A percentile compares a stretch with the other conserved stretches of the same genome.
Conservation (phyloP, 2,888 invertebrate genomes). For the Pseudeuparius sepicola region DNA sequence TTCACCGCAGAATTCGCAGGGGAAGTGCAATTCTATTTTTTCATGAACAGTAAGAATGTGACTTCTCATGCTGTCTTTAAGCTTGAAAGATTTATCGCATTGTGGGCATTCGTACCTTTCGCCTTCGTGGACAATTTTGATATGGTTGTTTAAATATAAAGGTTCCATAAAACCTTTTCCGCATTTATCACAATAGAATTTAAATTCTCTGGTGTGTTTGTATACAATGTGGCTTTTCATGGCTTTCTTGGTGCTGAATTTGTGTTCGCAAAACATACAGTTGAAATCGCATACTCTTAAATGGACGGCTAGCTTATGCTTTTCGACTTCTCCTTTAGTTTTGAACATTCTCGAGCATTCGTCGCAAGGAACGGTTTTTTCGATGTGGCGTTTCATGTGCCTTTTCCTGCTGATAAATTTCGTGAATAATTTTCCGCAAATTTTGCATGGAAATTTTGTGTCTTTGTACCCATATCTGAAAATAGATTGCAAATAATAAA, state of each 20-base stretch:
- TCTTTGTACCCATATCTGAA: no score
- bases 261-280: constrained; percentile 20
- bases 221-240: constrained; percentile 18
- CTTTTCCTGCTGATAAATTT: no score
- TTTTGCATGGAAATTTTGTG: no score
- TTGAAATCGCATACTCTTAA: constrained; percentile 15
- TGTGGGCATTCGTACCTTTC: constrained; percentile 21
- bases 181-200: constrained; percentile 27
- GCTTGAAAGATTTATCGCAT: constrained; percentile 25
- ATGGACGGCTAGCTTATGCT: constrained; percentile 21
- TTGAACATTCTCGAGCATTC: constrained; percentile 23
- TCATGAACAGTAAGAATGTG: constrained; percentile 21
- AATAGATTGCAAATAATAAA: no score
- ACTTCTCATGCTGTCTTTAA: constrained; percentile 10
- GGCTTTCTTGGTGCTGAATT: constrained; percentile 19
- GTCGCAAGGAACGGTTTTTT: constrained; percentile 20
- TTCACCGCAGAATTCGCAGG: constrained; percentile 13
- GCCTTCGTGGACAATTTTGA: constrained; percentile 23
- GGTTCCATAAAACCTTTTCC: constrained; percentile 21
- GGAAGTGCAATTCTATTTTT: constrained; percentile 17
- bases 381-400: constrained; percentile 12
- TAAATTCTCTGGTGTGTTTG: constrained; percentile 11
- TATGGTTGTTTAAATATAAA: constrained; percentile 20
- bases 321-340: constrained; percentile 19
- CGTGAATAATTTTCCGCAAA: no score